These are phyloP conservation scores for Crotophaga sulcirostris DNA, from an alignment of 2,113 vertebrate species.

Conservation along the genomic window DNA sequence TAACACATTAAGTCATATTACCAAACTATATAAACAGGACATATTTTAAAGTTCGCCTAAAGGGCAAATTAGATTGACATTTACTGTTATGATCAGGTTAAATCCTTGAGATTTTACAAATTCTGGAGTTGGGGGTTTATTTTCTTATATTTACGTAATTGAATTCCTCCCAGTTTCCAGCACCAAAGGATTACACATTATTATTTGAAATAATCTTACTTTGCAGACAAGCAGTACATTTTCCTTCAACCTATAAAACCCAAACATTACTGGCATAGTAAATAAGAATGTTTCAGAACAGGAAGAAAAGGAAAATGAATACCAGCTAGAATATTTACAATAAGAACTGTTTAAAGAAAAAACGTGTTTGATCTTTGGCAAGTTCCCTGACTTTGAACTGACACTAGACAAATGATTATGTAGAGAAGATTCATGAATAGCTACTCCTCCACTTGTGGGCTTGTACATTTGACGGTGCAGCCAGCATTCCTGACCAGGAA, in stretches of 20 bases:
- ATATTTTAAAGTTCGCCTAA: constrained; percentile 26
- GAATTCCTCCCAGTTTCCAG: neutral
- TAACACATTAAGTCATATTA: neutral
- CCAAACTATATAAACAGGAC: neutral
- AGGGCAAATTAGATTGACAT: constrained; percentile 41
- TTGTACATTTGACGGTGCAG: neutral
- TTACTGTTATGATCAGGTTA: neutral
- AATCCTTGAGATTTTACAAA: neutral
- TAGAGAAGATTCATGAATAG: constrained; percentile 20
- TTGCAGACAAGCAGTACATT: neutral
- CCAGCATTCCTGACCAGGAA: neutral
- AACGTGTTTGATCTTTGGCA: constrained; percentile 25
- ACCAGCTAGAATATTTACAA: constrained; percentile 40
- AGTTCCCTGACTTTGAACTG: constrained; percentile 56
- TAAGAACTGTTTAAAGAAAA: constrained; percentile 45
- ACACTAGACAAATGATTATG: constrained; percentile 21
- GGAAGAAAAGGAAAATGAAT: constrained; percentile 24
- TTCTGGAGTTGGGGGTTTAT: neutral
- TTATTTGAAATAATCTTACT: constrained; percentile 45
- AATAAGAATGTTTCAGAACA: constrained; percentile 50
- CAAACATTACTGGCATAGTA: constrained; percentile 15
- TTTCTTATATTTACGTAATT: constrained; percentile 10
- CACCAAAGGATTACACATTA: neutral
- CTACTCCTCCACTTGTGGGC: neutral
- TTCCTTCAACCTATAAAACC: constrained; percentile 14